These are phyloP conservation scores for Monodelphis domestica DNA, from an alignment of 2,797 vertebrate genomes.

Conservation along the genomic window DNA sequence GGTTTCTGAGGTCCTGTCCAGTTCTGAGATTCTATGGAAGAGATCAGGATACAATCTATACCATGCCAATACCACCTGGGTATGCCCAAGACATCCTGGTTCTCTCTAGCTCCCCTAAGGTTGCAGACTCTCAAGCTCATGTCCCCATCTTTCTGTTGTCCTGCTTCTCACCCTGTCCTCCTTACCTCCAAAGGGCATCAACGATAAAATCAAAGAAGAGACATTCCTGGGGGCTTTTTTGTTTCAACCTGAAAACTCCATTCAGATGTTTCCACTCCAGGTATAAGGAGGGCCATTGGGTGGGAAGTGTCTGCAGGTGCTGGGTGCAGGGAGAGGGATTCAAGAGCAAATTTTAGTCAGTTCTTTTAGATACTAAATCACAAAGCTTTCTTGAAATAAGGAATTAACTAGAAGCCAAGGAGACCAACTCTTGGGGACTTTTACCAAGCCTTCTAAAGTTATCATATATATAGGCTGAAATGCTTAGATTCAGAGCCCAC, in stretches of 20 bases:
- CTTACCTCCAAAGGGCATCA: conserved; percentile 66
- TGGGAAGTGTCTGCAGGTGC: not conserved
- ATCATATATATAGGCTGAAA: not conserved
- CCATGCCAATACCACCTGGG: not conserved
- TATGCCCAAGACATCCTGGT: not conserved
- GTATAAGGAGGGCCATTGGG: conserved; percentile 46
- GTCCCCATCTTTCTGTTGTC: not conserved
- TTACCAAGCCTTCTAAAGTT: not conserved
- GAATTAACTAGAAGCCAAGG: not conserved
- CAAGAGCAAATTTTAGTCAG: not conserved
- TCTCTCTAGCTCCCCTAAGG: not conserved
- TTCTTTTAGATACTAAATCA: not conserved
- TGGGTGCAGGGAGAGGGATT: not conserved
- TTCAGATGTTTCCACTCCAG: conserved; percentile 80
- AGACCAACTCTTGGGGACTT: not conserved
- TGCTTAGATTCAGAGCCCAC: not conserved
- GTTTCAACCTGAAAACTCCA: conserved; percentile 77
- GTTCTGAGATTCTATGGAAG: not conserved
- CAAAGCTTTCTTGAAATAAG: not conserved
- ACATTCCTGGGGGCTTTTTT: conserved; percentile 73
- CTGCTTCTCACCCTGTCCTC: not conserved
- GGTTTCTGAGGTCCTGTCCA: not conserved
- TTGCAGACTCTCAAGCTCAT: not conserved
- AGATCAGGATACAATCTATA: not conserved
- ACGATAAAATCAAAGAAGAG: conserved; percentile 55